A percentile compares a stretch with the other conserved stretches of the same genome.
Conservation (phyloP, 1,140 invertebrate genomes). For the Trachymyrmex septentrionalis region DNA sequence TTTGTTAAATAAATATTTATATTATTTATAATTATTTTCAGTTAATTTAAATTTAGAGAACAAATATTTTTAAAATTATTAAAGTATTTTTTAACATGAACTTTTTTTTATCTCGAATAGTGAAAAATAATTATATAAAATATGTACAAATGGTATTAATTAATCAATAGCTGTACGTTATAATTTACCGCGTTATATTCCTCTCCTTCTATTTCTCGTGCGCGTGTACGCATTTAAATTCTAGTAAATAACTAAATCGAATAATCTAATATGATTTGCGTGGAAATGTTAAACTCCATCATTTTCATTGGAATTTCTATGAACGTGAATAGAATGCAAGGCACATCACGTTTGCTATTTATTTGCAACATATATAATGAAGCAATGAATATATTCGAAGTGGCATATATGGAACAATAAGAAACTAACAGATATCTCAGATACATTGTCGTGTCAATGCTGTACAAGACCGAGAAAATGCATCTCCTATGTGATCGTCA, state of each 20-base stretch:
- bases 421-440: conserved; percentile 27
- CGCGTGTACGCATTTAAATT: not conserved
- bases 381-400: not conserved
- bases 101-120: not conserved
- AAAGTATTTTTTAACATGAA: not conserved
- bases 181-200: not conserved
- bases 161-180: not conserved
- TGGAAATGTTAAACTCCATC: not conserved
- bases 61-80: not conserved
- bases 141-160: not conserved
- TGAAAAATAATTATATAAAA: conserved; percentile 2
- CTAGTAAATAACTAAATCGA: not conserved
- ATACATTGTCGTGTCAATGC: conserved; percentile 14
- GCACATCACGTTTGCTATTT: not conserved
- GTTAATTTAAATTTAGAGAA: not conserved
- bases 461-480: conserved; percentile 4
- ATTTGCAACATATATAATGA: conserved; percentile 44
- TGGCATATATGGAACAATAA: conserved; percentile 31
- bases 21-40: not conserved
- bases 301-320: not conserved
- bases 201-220: not conserved
- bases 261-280: not conserved
- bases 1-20: not conserved
- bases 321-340: not conserved
- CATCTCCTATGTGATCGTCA: not conserved